phyloP scores from a whole-genome alignment of 2,888 invertebrate genomes.

The Rhopalosiphum nymphaeae region DNA sequence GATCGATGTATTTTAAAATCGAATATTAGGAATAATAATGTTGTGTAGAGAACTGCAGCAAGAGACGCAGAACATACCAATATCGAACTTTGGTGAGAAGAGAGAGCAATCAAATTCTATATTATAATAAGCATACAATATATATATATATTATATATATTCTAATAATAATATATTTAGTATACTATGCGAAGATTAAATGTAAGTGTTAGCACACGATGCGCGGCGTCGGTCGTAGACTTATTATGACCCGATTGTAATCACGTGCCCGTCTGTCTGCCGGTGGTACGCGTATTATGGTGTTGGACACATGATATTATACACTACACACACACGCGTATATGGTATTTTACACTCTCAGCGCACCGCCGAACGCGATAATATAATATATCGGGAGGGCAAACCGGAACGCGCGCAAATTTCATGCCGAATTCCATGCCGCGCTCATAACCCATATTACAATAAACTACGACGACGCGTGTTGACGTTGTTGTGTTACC shows the following conservation, averaged over 20 bases:
- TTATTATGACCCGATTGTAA: conserved; percentile 60
- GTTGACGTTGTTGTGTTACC: conserved; percentile 23
- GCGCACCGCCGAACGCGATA: conserved; percentile 14
- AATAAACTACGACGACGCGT: conserved; percentile 7
- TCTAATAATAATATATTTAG: neutral
- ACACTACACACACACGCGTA: neutral
- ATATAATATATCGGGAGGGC: conserved; percentile 31
- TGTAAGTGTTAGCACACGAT: neutral
- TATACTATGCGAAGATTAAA: neutral
- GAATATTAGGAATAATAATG: neutral
- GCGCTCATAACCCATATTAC: conserved; percentile 55
- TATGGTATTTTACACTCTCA: neutral
- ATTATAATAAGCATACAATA: neutral
- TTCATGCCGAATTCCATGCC: conserved; percentile 54
- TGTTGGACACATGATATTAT: conserved; percentile 7
- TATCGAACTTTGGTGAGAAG: neutral
- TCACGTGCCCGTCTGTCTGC: conserved; percentile 57
- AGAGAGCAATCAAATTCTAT: conserved; percentile 11
- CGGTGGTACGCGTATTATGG: neutral
- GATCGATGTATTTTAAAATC: neutral
- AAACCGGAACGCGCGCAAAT: conserved; percentile 60
- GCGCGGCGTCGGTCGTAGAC: conserved; percentile 30
- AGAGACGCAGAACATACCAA: neutral
- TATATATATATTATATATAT: neutral
- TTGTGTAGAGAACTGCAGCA: too few species aligned